Percentiles rank a stretch among this genome's conserved stretches.
Conservation (phyloP, 2,888 invertebrate species). For the Dorcus parallelipipedus region DNA sequence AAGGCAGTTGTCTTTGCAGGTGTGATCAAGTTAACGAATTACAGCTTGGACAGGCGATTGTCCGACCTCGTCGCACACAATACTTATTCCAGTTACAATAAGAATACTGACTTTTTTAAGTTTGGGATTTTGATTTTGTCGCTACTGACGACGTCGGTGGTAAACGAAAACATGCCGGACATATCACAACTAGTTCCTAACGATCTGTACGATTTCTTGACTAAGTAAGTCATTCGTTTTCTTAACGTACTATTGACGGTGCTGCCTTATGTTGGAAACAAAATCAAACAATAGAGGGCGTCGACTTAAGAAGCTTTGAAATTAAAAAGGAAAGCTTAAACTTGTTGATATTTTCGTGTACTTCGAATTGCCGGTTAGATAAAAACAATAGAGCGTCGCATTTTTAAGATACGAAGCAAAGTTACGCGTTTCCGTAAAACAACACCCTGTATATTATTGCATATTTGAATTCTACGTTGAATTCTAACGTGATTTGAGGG, state of each 20-base stretch:
- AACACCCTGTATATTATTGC: no score
- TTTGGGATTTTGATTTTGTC: conserved; percentile 68
- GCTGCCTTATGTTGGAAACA: no score
- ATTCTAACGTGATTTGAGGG: no score
- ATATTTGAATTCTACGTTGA: no score
- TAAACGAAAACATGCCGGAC: conserved; percentile 53
- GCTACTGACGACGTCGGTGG: conserved; percentile 54
- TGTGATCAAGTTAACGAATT: conserved; percentile 62
- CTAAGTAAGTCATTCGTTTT: conserved; percentile 52
- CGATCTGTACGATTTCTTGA: conserved; percentile 69
- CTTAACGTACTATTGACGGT: not conserved
- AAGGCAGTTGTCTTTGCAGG: conserved; percentile 38
- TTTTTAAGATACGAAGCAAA: no score
- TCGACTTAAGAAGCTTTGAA: no score
- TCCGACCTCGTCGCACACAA: conserved; percentile 54
- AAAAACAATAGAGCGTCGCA: no score
- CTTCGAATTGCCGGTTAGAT: no score
- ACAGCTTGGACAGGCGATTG: conserved; percentile 66
- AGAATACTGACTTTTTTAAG: conserved; percentile 71
- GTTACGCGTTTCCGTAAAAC: no score
- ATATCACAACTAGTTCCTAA: conserved; percentile 59
- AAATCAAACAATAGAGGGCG: no score
- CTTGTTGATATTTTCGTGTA: no score
- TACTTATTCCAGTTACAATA: conserved; percentile 49
- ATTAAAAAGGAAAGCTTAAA: no score